Conservation (phyloP, 2,113 vertebrate species). For the Gila orcuttii region DNA sequence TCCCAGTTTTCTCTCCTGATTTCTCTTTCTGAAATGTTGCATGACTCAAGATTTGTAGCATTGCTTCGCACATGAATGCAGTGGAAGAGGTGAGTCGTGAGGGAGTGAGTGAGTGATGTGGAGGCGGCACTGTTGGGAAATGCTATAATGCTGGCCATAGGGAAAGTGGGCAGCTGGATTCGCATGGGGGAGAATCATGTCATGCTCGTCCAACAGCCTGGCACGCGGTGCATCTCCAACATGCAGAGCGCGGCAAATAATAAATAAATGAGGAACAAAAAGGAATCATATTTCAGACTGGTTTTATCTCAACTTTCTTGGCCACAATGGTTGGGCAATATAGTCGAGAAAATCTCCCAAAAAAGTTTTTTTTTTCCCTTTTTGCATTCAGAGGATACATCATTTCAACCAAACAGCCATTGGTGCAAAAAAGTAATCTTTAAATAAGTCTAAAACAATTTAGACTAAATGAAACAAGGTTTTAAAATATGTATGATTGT, state of each 20-base stretch:
- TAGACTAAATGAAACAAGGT: background rate
- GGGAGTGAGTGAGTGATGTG: background rate
- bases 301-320: slow-evolving; percentile 22
- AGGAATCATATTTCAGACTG: slow-evolving; percentile 46
- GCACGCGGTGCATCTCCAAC: slow-evolving; percentile 40
- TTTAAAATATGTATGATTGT: background rate
- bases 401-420: background rate
- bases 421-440: background rate
- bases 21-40: slow-evolving; percentile 14
- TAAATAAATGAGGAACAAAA: slow-evolving; percentile 51
- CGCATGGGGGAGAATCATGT: slow-evolving; percentile 7
- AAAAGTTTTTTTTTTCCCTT: background rate
- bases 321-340: background rate
- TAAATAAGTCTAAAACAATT: background rate
- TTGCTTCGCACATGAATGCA: slow-evolving; percentile 2
- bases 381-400: background rate
- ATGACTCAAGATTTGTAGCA: slow-evolving; percentile 6
- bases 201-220: slow-evolving; percentile 23
- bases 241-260: slow-evolving; percentile 29
- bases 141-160: background rate
- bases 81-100: background rate
- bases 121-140: background rate
- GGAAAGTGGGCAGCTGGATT: slow-evolving; percentile 25
- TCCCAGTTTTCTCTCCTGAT: background rate
- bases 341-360: background rate